Percentiles rank a stretch among this genome's conserved stretches.
Evolutionary conservation across 2,797 vertebrate species (phyloP).

Genomic region (Psittacula echo): DNA sequence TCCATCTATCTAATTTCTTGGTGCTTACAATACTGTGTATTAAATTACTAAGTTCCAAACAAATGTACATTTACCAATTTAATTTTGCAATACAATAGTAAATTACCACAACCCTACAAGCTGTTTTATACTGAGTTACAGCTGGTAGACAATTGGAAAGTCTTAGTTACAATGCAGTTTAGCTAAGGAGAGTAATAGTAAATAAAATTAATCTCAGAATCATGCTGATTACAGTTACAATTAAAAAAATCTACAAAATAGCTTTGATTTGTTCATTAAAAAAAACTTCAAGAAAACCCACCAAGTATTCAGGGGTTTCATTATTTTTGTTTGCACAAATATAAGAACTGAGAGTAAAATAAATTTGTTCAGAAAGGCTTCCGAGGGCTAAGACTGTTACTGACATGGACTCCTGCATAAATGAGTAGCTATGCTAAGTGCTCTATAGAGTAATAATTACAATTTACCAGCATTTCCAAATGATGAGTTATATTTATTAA

Average conservation of each 20-base stretch:
- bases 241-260: neutral
- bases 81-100: neutral
- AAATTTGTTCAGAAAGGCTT: neutral
- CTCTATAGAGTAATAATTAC: neutral
- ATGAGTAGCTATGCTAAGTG: neutral
- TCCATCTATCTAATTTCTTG: neutral
- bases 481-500: neutral
- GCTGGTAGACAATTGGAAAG: neutral
- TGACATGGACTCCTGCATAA: neutral
- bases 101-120: neutral
- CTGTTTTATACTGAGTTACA: neutral
- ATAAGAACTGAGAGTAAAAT: neutral
- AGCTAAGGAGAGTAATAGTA: neutral
- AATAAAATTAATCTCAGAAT: neutral
- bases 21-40: neutral
- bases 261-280: neutral
- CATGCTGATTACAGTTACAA: neutral
- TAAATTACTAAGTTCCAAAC: neutral
- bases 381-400: neutral
- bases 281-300: neutral
- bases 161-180: neutral
- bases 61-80: neutral
- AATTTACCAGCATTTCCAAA: neutral
- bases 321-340: neutral
- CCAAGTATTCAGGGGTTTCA: neutral